Evolutionary conservation across 2,797 vertebrate species (phyloP), one percentile per base, ranked within the genome.

Genomic region (Corythornis leucogaster): DNA sequence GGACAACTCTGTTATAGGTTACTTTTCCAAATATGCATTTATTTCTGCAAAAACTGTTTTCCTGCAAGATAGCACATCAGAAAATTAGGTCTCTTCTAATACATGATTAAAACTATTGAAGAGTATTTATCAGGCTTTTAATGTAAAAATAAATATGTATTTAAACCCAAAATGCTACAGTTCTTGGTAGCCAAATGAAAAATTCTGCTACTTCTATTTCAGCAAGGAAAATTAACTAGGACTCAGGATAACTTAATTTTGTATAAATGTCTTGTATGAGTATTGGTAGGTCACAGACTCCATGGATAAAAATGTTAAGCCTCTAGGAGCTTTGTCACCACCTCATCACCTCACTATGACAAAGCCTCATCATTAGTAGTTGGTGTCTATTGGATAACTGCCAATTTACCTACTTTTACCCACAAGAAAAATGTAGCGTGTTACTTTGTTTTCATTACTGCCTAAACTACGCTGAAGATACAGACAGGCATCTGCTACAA

Each of bases 291-390:
- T 64, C 42, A 43, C 33, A 30, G 26, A 50, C 46, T 71, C 13
- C 50, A n/a, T 2, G 18, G 31, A 21, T 69, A 80, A 82, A 85
- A 51, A 8, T 5, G 24, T 62, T 69, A 87, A 92, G 13, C 7
- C 26, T 3, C 13, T 42, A 33, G 42, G 28, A 63, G n/a, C 16
- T 87, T 74, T 42, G 45, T 82, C 35, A 89, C 15, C 12, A 35
- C 14, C 35, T 78, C 38, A 83, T 38, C 55, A 58, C 26, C n/a
- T 35, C 33, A 26, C 7, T 12, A 19, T 53, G 45, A 59, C 58
- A 83, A 55, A 21, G 0, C 0, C 8, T 1, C 11, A n/a, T 58
- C 3, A 22, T 20, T 80, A 63, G 24, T 0, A 1, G 48, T 48
- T 24, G 24, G 12, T 10, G 5, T 15, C 30, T 62, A 2, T 7